Evolutionary conservation across 1,140 invertebrate genomes (phyloP).

Genomic region (Drosophila ohnishii): DNA sequence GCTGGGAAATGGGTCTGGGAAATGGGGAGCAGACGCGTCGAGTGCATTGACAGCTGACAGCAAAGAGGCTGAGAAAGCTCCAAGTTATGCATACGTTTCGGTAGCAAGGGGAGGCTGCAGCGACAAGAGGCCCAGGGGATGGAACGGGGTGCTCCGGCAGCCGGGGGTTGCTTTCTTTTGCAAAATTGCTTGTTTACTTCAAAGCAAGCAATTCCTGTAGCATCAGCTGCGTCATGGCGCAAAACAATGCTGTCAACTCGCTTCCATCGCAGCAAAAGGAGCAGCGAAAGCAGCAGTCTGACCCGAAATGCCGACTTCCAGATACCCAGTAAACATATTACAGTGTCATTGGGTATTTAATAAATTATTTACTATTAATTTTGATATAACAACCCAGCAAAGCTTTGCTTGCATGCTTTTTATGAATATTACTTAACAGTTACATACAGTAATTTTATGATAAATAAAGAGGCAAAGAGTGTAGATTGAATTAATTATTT

Average conservation of each 20-base stretch:
- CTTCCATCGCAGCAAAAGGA: conserved; percentile 44
- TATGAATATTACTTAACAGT: no score
- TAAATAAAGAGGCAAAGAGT: no score
- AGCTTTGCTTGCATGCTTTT: no score
- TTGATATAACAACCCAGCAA: background rate
- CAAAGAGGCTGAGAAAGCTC: conserved; percentile 56
- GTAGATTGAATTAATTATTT: no score
- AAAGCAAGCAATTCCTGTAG: conserved; percentile 76
- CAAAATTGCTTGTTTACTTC: conserved; percentile 80
- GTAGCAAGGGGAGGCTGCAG: conserved; percentile 1
- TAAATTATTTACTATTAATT: background rate
- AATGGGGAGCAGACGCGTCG: conserved; percentile 61
- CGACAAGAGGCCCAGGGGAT: background rate
- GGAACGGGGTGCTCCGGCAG: conserved; percentile 1
- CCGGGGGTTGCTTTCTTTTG: conserved; percentile 49
- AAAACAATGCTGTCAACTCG: conserved; percentile 77
- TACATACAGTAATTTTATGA: no score
- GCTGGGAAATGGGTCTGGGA: conserved; percentile 22
- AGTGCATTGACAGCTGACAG: conserved; percentile 79
- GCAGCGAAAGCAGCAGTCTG: conserved; percentile 6
- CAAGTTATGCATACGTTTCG: conserved; percentile 61
- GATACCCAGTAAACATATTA: background rate
- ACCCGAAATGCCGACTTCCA: background rate
- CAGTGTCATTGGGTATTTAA: background rate
- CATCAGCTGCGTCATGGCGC: conserved; percentile 72